Base-by-base conservation (phyloP, 2,797 vertebrate genomes). In the Kryptolebias ocellatus region DNA sequence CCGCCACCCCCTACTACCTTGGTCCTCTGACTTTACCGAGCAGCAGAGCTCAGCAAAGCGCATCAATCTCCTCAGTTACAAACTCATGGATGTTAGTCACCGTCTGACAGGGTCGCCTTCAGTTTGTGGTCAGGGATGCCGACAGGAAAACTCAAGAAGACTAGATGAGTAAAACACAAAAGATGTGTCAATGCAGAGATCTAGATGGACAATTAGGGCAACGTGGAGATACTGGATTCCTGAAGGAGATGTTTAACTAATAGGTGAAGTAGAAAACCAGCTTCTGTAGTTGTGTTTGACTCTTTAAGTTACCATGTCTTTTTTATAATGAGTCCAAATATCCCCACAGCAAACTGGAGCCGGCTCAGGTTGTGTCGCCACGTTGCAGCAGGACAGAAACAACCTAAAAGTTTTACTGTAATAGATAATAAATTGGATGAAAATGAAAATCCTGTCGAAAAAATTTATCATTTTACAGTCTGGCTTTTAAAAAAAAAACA, bases 41-140 rank as follows among this genome's bases (percentile, higher is more conserved):
- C 17, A 28, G 64, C 65, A 2, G 45, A 53, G 61, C 55, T 85
- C 70, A 75, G 71, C 73, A 78, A 86, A 70, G 60, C 64, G 69
- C 83, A 24, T 24, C 49, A 51, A 24, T 87, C 73, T 11, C 83
- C 70, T 83, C 72, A 80, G 78, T 83, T 62, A 52, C 2, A 9
- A 60, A 46, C 72, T 53, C 74, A 63, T 65, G 66, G 34, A 70
- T 77, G 20, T 24, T 24, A 24, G 20, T 78, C 64, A 72, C 63
- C 57, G 56, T 60, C 72, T 68, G 79, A 76, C 74, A 78, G 71
- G 70, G 83, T 84, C 81, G 73, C 72, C 49, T 75, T 85, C 70
- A 74, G 45, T 77, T 70, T 82, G 53, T 73, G 80, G 81, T 87
- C 76, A 73, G 69, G 68, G 61, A 17, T 52, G 31, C 65, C 28